Base-by-base conservation (phyloP, 2,113 vertebrate species). In the Chloroceryle aenea region DNA sequence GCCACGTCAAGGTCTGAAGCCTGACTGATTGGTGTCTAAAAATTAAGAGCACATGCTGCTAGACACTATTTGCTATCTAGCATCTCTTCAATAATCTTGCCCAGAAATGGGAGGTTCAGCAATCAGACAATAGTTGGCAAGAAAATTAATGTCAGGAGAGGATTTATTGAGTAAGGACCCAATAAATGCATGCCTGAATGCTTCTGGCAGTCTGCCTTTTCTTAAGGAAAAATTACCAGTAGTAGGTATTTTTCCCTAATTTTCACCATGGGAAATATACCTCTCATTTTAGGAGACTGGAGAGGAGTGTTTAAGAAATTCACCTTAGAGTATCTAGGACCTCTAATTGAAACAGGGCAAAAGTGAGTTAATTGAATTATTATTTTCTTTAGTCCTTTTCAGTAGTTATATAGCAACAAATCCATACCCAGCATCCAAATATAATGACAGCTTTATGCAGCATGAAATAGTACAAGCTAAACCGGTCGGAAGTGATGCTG, bases 101-200 rank as follows among this genome's bases (percentile, higher is more conserved):
- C 50, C 55, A 88, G 78, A 93, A 96, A 85, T 53, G n/a, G 27
- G 53, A 95, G 30, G 36, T 87, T 95, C 89, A 96, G 63, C 75
- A 88, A 79, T 93, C 74, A 93, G 53, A 82, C 78, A 91, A 89
- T 93, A 79, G n/a, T 94, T 96, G 20, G 10, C 48, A 88, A 85
- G 67, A 95, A 95, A 95, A 95, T 90, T 89, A 87, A 67, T 79
- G 63, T 90, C 81, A 87, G 67, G 68, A 85, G 38, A 85, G 71
- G 58, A 95, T 91, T 94, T 94, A 79, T 79, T 69, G 77, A 66
- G 36, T 83, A 87, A 94, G 32, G 67, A 76, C 63, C 45, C 75
- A 73, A 74, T 77, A 85, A 95, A 76, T 4, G 2, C 67, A 63
- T 85, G 25, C 55, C 77, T 83, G 67, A 80, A 85, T 76, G 50